Evolutionary conservation across 2,113 vertebrate species (phyloP).

Genomic region (Macquaria australasica): DNA sequence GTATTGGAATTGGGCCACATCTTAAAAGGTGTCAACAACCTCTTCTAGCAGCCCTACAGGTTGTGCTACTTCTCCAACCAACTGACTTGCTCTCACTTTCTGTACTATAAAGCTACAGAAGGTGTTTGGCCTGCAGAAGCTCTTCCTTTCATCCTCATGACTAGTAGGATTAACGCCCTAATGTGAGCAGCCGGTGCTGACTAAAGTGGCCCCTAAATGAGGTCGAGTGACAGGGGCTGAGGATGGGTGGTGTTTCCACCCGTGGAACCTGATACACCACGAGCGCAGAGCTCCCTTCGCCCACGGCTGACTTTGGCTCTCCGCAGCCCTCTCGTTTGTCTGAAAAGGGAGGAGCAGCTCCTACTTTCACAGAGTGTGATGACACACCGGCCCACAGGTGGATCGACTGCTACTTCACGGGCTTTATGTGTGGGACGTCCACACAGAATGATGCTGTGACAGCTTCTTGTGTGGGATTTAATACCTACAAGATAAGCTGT

Average conservation of each 20-base stretch:
- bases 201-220: constrained; percentile 39
- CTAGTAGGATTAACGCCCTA: constrained; percentile 18
- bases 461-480: constrained; percentile 57
- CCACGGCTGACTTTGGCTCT: constrained; percentile 34
- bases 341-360: constrained; percentile 51
- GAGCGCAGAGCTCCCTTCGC: constrained; percentile 24
- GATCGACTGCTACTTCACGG: constrained; percentile 33
- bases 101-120: constrained; percentile 10
- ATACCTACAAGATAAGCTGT: constrained; percentile 52
- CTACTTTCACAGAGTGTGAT: constrained; percentile 55
- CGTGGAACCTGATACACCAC: constrained; percentile 59
- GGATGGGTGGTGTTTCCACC: constrained; percentile 54
- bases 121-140: constrained; percentile 1
- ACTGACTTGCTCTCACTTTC: not conserved
- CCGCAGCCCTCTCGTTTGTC: constrained; percentile 44
- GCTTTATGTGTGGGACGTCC: constrained; percentile 33
- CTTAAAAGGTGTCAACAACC: not conserved
- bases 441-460: constrained; percentile 35
- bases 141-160: constrained; percentile 12
- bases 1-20: not conserved
- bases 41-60: not conserved
- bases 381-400: constrained; percentile 59
- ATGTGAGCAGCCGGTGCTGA: constrained; percentile 6
- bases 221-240: constrained; percentile 22
- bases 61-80: not conserved